Conservation (phyloP, 2,113 vertebrate species). For the Cervus canadensis region DNA sequence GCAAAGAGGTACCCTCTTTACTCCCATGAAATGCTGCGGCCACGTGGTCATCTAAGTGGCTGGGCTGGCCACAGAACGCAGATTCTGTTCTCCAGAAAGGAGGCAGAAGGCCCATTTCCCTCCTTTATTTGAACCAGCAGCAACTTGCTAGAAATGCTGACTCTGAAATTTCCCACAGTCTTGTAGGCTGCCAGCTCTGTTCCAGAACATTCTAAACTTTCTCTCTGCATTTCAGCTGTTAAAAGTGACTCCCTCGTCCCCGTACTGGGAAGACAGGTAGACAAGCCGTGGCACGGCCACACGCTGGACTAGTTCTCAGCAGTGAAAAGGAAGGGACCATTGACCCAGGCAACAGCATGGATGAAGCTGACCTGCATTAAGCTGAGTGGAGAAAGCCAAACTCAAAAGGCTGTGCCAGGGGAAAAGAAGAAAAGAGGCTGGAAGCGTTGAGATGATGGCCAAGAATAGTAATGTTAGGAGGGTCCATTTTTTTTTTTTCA, state of each 20-base stretch:
- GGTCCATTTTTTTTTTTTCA: background rate
- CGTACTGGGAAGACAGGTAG: no score
- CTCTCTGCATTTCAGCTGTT: background rate
- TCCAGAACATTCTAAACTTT: background rate
- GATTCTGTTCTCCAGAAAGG: background rate
- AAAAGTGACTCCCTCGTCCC: background rate
- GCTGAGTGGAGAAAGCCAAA: background rate
- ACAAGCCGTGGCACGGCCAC: fast-evolving
- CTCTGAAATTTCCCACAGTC: background rate
- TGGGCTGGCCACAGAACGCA: background rate
- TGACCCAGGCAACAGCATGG: fast-evolving
- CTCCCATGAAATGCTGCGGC: background rate
- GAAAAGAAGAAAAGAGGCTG: background rate
- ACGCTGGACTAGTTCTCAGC: fast-evolving
- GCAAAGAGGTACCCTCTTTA: background rate
- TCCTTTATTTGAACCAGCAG: background rate
- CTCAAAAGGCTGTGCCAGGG: background rate
- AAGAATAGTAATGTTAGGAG: background rate
- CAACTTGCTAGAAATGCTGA: background rate
- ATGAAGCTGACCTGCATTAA: no score
- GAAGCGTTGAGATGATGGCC: background rate
- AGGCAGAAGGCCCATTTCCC: background rate
- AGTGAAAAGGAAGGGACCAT: background rate
- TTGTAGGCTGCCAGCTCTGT: background rate
- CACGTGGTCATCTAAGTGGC: background rate